Evolutionary conservation across 2,113 vertebrate genomes (phyloP).

Genomic region (Rhinogobius similis): DNA sequence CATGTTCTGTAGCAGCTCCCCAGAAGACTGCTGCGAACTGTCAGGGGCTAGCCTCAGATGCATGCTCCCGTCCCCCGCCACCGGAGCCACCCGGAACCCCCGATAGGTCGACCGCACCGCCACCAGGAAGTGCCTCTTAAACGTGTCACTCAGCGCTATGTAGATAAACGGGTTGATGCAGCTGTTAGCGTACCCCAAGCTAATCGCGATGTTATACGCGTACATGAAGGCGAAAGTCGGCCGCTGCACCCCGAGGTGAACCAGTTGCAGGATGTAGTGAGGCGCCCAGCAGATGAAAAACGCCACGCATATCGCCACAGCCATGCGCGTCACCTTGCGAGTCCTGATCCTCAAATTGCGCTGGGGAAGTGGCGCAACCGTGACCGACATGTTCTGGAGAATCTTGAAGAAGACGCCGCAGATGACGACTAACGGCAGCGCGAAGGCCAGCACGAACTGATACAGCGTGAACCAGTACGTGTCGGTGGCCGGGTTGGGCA

Average conservation of each 20-base stretch:
- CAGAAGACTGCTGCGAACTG: slow-evolving; percentile 23
- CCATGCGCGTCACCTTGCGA: slow-evolving; percentile 81
- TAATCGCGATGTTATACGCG: slow-evolving; percentile 68
- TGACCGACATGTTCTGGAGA: slow-evolving; percentile 80
- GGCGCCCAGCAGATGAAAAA: slow-evolving; percentile 84
- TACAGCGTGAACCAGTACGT: slow-evolving; percentile 81
- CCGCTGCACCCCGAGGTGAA: slow-evolving; percentile 59
- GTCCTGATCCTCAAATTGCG: slow-evolving; percentile 72
- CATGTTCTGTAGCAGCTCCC: slow-evolving; percentile 44
- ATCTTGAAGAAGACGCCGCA: slow-evolving; percentile 82
- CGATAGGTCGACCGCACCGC: slow-evolving; percentile 56
- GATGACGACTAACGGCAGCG: slow-evolving; percentile 77
- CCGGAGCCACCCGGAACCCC: slow-evolving; percentile 28
- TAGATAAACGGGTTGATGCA: slow-evolving; percentile 76
- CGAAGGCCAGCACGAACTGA: slow-evolving; percentile 76
- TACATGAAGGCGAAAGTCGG: slow-evolving; percentile 58
- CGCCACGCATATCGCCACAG: slow-evolving; percentile 81
- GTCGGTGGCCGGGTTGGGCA: slow-evolving; percentile 78
- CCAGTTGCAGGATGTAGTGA: slow-evolving; percentile 68
- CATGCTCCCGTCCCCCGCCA: slow-evolving; percentile 31
- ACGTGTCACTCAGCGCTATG: slow-evolving; percentile 65
- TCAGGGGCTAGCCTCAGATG: slow-evolving; percentile 32
- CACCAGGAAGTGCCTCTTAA: slow-evolving; percentile 60
- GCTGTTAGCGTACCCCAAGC: slow-evolving; percentile 73
- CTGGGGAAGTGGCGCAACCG: slow-evolving; percentile 79